These are phyloP conservation scores for Diarsia mendica DNA, from an alignment of 2,888 invertebrate genomes.

Conservation along the genomic window DNA sequence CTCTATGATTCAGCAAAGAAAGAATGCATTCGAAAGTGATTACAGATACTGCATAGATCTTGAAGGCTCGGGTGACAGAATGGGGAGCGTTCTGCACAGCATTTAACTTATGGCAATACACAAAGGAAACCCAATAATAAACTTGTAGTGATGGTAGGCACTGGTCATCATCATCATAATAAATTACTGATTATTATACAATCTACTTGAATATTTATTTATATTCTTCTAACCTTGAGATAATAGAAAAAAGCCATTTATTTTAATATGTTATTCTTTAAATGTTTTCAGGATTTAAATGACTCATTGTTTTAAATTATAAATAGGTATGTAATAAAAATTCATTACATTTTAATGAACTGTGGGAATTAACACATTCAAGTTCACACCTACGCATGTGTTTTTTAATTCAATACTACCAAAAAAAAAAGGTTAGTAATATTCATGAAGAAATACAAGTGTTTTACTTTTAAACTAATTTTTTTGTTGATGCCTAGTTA, in stretches of 20 bases:
- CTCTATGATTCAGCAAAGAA: constrained; percentile 11
- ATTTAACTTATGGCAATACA: not conserved
- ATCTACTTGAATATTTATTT: not conserved
- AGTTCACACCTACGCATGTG: not conserved
- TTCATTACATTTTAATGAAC: not conserved
- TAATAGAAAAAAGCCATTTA: not conserved
- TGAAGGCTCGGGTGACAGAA: no score
- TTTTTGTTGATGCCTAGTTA: not conserved
- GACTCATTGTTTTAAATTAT: not conserved
- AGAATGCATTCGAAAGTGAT: not conserved
- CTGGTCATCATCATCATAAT: not conserved
- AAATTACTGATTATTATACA: not conserved
- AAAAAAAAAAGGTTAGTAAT: not conserved
- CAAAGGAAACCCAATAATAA: not conserved
- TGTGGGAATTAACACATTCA: not conserved
- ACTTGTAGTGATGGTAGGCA: not conserved
- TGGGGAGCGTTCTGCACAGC: not conserved
- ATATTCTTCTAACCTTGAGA: not conserved
- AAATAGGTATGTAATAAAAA: not conserved
- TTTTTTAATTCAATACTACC: not conserved
- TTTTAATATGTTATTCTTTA: not conserved
- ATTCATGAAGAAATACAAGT: not conserved
- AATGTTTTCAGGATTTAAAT: not conserved
- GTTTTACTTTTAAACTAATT: not conserved
- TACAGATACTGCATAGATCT: not conserved